A percentile compares a stretch with the other conserved stretches of the same genome.
These are phyloP conservation scores for Scarus forsteni DNA, from an alignment of 2,797 vertebrate genomes.

Conservation along the genomic window DNA sequence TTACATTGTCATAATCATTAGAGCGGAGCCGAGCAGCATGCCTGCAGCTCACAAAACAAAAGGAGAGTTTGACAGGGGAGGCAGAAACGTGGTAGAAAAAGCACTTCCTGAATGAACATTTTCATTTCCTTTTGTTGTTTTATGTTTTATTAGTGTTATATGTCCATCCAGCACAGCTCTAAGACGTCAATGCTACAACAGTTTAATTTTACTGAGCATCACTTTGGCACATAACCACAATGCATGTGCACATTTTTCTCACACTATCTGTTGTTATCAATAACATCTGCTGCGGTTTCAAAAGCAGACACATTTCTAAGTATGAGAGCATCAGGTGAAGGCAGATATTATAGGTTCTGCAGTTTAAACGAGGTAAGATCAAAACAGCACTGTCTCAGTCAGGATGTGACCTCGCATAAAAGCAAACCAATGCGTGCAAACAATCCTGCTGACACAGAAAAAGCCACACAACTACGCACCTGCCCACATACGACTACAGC, in stretches of 20 bases:
- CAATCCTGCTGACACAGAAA: conserved; percentile 8
- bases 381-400: neutral
- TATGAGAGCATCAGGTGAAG: neutral
- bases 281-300: neutral
- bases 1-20: conserved; percentile 55
- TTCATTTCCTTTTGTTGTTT: neutral
- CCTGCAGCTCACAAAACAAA: conserved; percentile 30
- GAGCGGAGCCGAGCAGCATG: conserved; percentile 32
- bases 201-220: neutral
- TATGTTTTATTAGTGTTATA: no score
- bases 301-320: neutral
- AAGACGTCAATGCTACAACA: no score
- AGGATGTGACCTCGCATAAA: conserved; percentile 52
- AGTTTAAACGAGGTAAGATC: neutral
- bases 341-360: neutral
- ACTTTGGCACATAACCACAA: neutral
- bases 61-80: conserved; percentile 19
- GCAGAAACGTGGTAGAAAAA: conserved; percentile 14
- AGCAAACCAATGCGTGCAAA: conserved; percentile 11
- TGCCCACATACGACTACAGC: neutral
- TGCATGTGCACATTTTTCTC: neutral
- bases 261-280: no score
- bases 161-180: no score
- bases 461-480: neutral
- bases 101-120: neutral